Percentiles rank a stretch among this genome's conserved stretches.
phyloP scores from a whole-genome alignment of 2,888 invertebrate species.

The Amiota mariae region DNA sequence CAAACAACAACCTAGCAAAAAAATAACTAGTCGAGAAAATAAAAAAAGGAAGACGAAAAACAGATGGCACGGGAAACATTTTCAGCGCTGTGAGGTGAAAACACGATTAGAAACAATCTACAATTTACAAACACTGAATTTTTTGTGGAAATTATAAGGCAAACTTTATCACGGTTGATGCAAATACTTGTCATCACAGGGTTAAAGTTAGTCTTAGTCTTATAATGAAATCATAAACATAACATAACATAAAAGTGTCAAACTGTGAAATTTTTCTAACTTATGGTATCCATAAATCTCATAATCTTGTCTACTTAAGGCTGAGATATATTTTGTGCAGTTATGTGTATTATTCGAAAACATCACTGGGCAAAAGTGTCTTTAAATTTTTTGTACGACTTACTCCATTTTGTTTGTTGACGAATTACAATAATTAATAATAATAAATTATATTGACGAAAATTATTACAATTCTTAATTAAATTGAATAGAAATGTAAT shows the following conservation, averaged over 20 bases:
- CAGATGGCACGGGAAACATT: no score
- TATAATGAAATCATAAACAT: conserved; percentile 54
- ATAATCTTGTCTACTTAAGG: conserved; percentile 44
- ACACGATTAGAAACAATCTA: no score
- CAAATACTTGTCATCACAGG: conserved; percentile 68
- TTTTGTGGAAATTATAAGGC: conserved; percentile 61
- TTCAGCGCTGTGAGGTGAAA: background rate
- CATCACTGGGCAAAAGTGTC: conserved; percentile 72
- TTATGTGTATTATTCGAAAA: conserved; percentile 48
- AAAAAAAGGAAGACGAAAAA: no score
- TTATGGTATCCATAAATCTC: background rate
- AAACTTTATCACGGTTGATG: conserved; percentile 67
- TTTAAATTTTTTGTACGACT: conserved; percentile 53
- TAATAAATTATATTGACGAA: background rate
- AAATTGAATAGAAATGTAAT: conserved; percentile 54
- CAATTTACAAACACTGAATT: background rate
- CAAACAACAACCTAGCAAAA: no score
- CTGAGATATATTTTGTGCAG: conserved; percentile 65
- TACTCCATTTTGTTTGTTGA: conserved; percentile 42
- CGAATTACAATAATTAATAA: conserved; percentile 35
- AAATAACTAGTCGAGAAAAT: no score
- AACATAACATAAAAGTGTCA: conserved; percentile 23
- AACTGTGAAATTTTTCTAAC: background rate
- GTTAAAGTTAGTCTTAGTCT: conserved; percentile 72
- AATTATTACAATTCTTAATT: no score